These are phyloP conservation scores for Apis mellifera DNA, from an alignment of 1,140 invertebrate genomes.

Conservation along the genomic window Amel_HAv3.1 CM009940.2:4650001-4650500, in stretches of 20 bases:
- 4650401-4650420: constrained; percentile 5
- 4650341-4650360: constrained; percentile 21
- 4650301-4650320: constrained; percentile 15
- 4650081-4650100: constrained; percentile 61
- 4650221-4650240: constrained; percentile 48
- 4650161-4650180: constrained; percentile 7
- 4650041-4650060: constrained; percentile 77
- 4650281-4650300: constrained; percentile 13
- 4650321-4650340: constrained; percentile 20
- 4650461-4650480: constrained; percentile 23
- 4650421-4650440: constrained; percentile 44
- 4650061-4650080: constrained; percentile 51
- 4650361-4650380: constrained; percentile 32
- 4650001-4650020: constrained; percentile 61
- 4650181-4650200: constrained; percentile 25
- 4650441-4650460: constrained; percentile 2
- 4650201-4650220: constrained; percentile 25
- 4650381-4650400: constrained; percentile 29
- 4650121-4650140: constrained; percentile 40
- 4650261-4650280: not conserved
- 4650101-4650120: constrained; percentile 23
- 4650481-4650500: constrained; percentile 21
- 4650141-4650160: constrained; percentile 27
- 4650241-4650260: not conserved
- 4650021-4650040: constrained; percentile 66